Conservation (phyloP, 1,140 invertebrate species). For the Drosophila teissieri region DNA sequence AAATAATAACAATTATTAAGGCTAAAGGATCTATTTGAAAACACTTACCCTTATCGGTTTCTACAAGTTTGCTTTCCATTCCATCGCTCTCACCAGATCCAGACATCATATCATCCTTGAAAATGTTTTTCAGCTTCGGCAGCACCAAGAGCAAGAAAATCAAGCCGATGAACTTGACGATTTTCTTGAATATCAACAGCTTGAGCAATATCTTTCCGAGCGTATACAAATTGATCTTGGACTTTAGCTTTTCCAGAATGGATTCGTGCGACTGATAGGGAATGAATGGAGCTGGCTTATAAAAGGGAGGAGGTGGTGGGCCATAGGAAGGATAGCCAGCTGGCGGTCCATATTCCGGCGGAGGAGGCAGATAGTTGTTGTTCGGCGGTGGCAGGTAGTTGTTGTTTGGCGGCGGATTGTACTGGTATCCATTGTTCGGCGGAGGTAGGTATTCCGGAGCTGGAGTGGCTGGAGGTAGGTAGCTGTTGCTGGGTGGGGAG, state of each 20-base stretch:
- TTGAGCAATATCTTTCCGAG: constrained; percentile 90
- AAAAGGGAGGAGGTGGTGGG: constrained; percentile 67
- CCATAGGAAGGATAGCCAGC: constrained; percentile 56
- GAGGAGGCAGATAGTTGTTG: constrained; percentile 81
- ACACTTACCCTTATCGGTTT: constrained; percentile 67
- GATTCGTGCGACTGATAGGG: constrained; percentile 84
- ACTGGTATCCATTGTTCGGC: constrained; percentile 60
- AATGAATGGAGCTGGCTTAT: constrained; percentile 85
- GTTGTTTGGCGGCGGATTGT: constrained; percentile 78
- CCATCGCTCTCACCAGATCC: constrained; percentile 53
- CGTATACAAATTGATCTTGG: constrained; percentile 89
- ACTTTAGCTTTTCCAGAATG: constrained; percentile 87
- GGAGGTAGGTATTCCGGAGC: constrained; percentile 28
- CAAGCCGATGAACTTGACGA: constrained; percentile 90
- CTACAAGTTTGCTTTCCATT: constrained; percentile 61
- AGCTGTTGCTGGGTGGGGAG: constrained; percentile 32
- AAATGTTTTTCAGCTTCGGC: constrained; percentile 87
- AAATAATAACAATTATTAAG: not conserved
- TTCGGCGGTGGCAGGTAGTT: constrained; percentile 62
- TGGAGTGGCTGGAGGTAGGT: constrained; percentile 19
- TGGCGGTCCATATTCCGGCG: constrained; percentile 63
- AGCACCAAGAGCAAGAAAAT: constrained; percentile 90
- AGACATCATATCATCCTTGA: constrained; percentile 59
- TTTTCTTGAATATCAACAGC: constrained; percentile 90
- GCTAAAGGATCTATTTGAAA: not conserved